Evolutionary conservation across 2,888 invertebrate genomes (phyloP), one percentile per base, ranked within the genome.

Genomic region (Notodonta dromedarius): DNA sequence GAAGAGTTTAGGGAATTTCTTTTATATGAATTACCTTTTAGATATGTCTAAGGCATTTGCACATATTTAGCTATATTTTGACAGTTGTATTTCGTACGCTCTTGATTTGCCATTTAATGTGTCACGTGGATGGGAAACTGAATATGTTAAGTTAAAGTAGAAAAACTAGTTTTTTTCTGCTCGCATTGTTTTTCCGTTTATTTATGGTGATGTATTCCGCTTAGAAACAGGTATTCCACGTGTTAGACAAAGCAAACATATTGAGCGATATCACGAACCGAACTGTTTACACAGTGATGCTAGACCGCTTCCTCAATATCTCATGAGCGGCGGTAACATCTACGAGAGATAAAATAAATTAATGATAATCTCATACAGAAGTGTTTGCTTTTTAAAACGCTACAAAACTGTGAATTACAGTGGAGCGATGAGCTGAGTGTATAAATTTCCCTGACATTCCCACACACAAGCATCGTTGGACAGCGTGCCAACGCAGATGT

Each of bases 401-500:
- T 89, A 89, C 90, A 88, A 88, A 90, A 87, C 88, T 86, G 87
- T 89, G 88, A 90, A 90, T 90, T 89, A 89, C 87, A 83, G 82
- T 79, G 75, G 85, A 86, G 80, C 85, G 85, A 90, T 89, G 90
- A 88, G 84, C 88, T 89, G 74, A 84, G 84, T 86, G 86, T 91
- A 78, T 91, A 91, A 91, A 93, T 93, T 92, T 91, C 91, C 89
- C 91, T 89, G 85, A 85, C 87, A 84, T 88, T 87, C 89, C 82
- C 91, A 90, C 91, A 91, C 93, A 88, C 83, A 76, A 79, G 77
- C 85, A 78, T 77, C 14, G 77, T 66, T 68, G 62, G 59, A 40
- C 61, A 63, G 75, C 78, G 83, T 87, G 82, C 75, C 79, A 80
- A 87, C 84, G 80, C 77, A 80, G 81, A 84, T 84, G 82, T 78